phyloP scores from a whole-genome alignment of 1,140 invertebrate genomes.

The Philopotamus ludificatus region DNA sequence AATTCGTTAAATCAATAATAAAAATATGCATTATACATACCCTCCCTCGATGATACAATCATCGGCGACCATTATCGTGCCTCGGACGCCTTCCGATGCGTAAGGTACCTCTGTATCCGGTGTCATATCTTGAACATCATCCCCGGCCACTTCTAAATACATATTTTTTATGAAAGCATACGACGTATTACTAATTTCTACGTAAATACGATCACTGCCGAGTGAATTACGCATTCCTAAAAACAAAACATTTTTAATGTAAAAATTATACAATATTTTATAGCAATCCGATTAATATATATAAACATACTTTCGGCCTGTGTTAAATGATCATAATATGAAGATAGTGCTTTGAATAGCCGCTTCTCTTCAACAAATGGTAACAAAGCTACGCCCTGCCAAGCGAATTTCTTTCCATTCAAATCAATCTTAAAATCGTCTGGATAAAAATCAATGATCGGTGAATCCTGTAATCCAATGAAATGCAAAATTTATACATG shows the following conservation, averaged over 20 bases:
- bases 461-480: conserved; percentile 68
- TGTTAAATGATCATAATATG: conserved; percentile 77
- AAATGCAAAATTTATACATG: too few species aligned
- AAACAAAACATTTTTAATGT: conserved; percentile 15
- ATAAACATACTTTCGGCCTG: conserved; percentile 69
- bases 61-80: conserved; percentile 68
- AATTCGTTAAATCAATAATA: conserved; percentile 23
- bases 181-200: conserved; percentile 66
- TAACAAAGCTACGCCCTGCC: conserved; percentile 97
- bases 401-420: conserved; percentile 99
- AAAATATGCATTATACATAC: conserved; percentile 48
- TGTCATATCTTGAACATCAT: conserved; percentile 38
- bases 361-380: conserved; percentile 97
- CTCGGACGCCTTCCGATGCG: conserved; percentile 69
- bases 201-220: conserved; percentile 80
- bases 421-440: conserved; percentile 98
- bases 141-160: conserved; percentile 55
- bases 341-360: conserved; percentile 82
- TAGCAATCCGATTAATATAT: conserved; percentile 13
- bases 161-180: conserved; percentile 70
- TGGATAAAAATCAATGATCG: conserved; percentile 99
- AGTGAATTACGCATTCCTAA: conserved; percentile 63
- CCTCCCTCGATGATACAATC: conserved; percentile 66
- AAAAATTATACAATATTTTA: conserved; percentile 21
- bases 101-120: conserved; percentile 55